These are phyloP conservation scores for Acanthosepion pharaonis DNA, from an alignment of 2,888 invertebrate genomes.

Conservation along the genomic window DNA sequence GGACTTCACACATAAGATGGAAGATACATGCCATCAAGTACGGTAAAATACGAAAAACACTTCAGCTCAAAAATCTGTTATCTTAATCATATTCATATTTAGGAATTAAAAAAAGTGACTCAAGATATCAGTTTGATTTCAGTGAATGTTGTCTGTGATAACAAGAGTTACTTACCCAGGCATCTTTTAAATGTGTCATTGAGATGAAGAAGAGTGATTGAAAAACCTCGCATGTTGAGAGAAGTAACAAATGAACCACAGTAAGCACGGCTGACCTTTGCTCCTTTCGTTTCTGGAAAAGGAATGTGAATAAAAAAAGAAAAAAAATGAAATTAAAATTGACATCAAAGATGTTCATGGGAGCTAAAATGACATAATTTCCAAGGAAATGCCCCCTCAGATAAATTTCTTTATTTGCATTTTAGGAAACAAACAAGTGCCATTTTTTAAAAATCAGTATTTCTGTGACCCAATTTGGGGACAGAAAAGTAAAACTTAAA, in stretches of 20 bases:
- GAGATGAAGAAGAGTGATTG: slow-evolving; percentile 80
- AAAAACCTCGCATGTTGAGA: slow-evolving; percentile 85
- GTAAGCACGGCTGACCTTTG: slow-evolving; percentile 78
- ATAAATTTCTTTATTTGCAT: too few relatives aligned
- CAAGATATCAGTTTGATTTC: background rate
- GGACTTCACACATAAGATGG: too few relatives aligned
- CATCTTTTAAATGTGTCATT: slow-evolving; percentile 64
- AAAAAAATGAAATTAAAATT: background rate
- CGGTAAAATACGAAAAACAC: too few relatives aligned
- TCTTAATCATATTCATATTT: too few relatives aligned
- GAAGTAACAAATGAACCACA: slow-evolving; percentile 82
- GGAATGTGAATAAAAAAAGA: background rate
- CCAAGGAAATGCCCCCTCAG: too few relatives aligned
- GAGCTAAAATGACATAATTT: too few relatives aligned
- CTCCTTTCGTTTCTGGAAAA: slow-evolving; percentile 66
- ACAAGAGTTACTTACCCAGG: slow-evolving; percentile 59
- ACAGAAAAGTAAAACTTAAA: too few relatives aligned
- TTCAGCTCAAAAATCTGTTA: too few relatives aligned
- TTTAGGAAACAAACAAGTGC: too few relatives aligned
- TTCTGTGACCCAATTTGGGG: too few relatives aligned
- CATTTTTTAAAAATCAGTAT: too few relatives aligned
- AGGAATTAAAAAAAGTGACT: background rate
- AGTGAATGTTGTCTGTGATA: background rate
- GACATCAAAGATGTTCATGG: background rate
- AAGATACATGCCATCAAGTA: too few relatives aligned